Conservation (phyloP, 2,888 invertebrate genomes). For the Rhodophaea formosa region DNA sequence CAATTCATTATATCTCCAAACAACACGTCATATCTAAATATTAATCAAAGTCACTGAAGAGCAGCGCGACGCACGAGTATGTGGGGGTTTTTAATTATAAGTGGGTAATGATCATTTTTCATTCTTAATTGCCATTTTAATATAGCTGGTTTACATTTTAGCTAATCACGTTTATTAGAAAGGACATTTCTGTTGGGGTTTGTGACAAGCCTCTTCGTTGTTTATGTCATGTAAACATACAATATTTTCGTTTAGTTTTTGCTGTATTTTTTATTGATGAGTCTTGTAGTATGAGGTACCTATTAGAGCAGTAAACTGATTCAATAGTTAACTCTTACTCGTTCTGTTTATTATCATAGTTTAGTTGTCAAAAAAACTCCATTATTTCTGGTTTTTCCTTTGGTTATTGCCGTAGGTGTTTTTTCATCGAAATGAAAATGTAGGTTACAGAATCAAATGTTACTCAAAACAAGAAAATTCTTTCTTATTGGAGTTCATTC, state of each 20-base stretch:
- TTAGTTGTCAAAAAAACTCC: too few relatives aligned
- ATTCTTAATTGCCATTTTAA: slow-evolving; percentile 74
- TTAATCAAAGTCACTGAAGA: slow-evolving; percentile 74
- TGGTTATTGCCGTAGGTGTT: too few relatives aligned
- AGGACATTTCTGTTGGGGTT: slow-evolving; percentile 42
- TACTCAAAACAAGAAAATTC: too few relatives aligned
- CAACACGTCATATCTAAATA: slow-evolving; percentile 62
- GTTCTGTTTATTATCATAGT: too few relatives aligned
- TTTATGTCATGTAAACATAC: slow-evolving; percentile 22
- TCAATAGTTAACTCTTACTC: too few relatives aligned
- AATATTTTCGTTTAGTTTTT: not conserved
- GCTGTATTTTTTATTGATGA: slow-evolving; percentile 23
- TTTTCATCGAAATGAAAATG: too few relatives aligned
- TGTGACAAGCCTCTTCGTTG: slow-evolving; percentile 35
- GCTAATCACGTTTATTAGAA: slow-evolving; percentile 69
- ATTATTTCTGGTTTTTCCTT: too few relatives aligned
- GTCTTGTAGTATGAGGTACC: not conserved
- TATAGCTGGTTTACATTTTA: slow-evolving; percentile 54
- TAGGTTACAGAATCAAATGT: too few relatives aligned
- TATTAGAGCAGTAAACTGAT: too few relatives aligned
- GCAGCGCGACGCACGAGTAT: slow-evolving; percentile 44
- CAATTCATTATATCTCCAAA: slow-evolving; percentile 48
- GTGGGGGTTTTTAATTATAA: slow-evolving; percentile 76
- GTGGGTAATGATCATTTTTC: slow-evolving; percentile 77
- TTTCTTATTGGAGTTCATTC: too few relatives aligned